phyloP scores from a whole-genome alignment of 64 coral and sea anemone species.

The Dendrophyllia cribrosa region DNA sequence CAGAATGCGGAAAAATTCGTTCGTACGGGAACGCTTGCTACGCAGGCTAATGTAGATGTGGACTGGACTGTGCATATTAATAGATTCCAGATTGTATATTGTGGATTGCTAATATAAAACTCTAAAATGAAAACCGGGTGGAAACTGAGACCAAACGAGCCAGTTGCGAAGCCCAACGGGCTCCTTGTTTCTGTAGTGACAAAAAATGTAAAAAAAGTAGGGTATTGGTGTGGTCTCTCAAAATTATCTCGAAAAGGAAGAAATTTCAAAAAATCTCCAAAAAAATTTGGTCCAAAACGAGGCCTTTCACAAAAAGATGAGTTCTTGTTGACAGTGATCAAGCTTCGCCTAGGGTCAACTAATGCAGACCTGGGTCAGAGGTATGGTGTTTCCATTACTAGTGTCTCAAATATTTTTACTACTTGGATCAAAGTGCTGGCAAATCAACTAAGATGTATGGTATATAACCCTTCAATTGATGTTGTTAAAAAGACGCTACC shows the following conservation, averaged over 20 bases:
- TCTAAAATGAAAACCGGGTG: too few species aligned
- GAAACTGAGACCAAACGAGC: too few species aligned
- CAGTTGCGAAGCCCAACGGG: too few species aligned
- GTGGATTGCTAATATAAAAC: too few species aligned
- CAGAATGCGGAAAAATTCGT: too few species aligned
- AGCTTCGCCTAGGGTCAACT: slow-evolving; percentile 21
- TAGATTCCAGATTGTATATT: too few species aligned
- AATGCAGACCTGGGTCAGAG: slow-evolving; percentile 51
- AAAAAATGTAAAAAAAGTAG: not conserved
- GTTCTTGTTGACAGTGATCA: not conserved
- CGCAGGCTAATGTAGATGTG: too few species aligned
- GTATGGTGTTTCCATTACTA: slow-evolving; percentile 10
- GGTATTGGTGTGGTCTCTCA: not conserved
- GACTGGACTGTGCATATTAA: too few species aligned
- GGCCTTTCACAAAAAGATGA: not conserved
- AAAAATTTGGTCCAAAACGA: not conserved
- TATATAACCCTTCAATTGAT: slow-evolving; percentile 22
- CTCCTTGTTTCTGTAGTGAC: not conserved
- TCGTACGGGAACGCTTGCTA: too few species aligned
- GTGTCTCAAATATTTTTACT: slow-evolving; percentile 15
- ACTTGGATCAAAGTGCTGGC: slow-evolving; percentile 30
- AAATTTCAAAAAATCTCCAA: slow-evolving; percentile 18
- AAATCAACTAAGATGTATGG: slow-evolving; percentile 21
- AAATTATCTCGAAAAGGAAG: not conserved
- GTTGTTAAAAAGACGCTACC: slow-evolving; percentile 19